Percentiles rank a stretch among this genome's conserved stretches.
Conservation (phyloP, 2,113 vertebrate species). For the Connochaetes taurinus region DNA sequence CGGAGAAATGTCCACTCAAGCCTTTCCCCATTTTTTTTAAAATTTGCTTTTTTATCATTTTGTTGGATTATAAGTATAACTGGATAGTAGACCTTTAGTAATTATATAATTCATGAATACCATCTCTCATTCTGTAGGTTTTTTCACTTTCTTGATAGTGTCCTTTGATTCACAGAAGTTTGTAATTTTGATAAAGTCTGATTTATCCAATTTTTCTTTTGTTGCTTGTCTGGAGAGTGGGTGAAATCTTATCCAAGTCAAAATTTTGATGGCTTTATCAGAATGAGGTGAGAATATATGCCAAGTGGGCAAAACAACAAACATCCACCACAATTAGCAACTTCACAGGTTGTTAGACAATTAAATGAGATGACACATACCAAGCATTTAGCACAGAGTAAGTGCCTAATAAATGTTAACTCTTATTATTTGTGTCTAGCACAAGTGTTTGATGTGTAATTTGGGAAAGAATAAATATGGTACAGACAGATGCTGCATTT, state of each 20-base stretch:
- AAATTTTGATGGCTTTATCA: not conserved
- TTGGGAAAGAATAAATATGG: not conserved
- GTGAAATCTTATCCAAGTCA: not conserved
- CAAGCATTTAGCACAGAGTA: not conserved
- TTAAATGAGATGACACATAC: not conserved
- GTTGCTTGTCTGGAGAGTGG: not conserved
- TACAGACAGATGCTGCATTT: not conserved
- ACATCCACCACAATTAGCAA: not conserved
- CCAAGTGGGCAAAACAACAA: not conserved
- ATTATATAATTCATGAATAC: not conserved
- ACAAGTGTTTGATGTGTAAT: not conserved
- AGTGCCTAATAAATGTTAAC: not conserved
- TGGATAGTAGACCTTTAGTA: not conserved
- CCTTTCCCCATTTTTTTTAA: not conserved
- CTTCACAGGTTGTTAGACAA: not conserved
- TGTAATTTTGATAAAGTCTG: not conserved
- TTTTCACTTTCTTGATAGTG: not conserved
- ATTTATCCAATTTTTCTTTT: not conserved
- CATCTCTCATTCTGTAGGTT: not conserved
- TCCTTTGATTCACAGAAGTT: not conserved
- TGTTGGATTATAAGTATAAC: not conserved
- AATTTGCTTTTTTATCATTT: not conserved
- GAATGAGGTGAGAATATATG: not conserved
- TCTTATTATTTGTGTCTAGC: not conserved
- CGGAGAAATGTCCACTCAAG: not conserved